These are phyloP conservation scores for Agonopterix subpropinquella DNA, from an alignment of 2,888 invertebrate genomes.

Conservation along the genomic window DNA sequence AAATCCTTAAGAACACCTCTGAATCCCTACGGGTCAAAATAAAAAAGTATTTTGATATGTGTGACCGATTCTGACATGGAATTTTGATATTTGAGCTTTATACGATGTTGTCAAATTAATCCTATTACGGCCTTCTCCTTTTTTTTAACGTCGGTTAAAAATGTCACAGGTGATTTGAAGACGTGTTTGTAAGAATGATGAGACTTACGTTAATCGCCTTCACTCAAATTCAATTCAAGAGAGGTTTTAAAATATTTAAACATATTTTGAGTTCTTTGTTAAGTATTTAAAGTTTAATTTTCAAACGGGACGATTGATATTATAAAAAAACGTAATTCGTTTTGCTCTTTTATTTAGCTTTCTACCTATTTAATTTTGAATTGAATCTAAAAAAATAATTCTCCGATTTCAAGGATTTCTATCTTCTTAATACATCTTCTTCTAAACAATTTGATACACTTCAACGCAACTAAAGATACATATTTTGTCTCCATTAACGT, in stretches of 20 bases:
- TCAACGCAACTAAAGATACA: not conserved
- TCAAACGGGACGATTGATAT: not conserved
- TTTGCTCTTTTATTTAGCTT: not conserved
- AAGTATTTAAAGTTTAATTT: conserved; percentile 3
- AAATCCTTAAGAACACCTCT: conserved; percentile 24
- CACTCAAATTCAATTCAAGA: conserved; percentile 5
- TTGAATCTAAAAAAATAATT: not conserved
- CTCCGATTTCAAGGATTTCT: not conserved
- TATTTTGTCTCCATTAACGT: not conserved
- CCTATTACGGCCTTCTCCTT: conserved; percentile 36
- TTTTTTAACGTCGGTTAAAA: too few relatives aligned
- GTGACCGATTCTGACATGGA: conserved; percentile 13
- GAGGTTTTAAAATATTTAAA: not conserved
- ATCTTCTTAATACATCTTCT: too few relatives aligned
- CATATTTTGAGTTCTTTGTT: too few relatives aligned
- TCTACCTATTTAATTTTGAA: not conserved
- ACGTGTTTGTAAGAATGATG: conserved; percentile 21
- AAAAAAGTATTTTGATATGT: conserved; percentile 24
- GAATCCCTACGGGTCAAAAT: conserved; percentile 27
- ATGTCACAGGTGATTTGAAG: conserved; percentile 32
- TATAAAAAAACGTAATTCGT: not conserved
- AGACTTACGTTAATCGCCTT: conserved; percentile 29
- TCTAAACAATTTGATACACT: too few relatives aligned
- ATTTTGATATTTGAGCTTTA: conserved; percentile 17
- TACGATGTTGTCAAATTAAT: conserved; percentile 43